Evolutionary conservation across 2,888 invertebrate species (phyloP), one percentile per base, ranked within the genome.

Genomic region (Ectemnius continuus): DNA sequence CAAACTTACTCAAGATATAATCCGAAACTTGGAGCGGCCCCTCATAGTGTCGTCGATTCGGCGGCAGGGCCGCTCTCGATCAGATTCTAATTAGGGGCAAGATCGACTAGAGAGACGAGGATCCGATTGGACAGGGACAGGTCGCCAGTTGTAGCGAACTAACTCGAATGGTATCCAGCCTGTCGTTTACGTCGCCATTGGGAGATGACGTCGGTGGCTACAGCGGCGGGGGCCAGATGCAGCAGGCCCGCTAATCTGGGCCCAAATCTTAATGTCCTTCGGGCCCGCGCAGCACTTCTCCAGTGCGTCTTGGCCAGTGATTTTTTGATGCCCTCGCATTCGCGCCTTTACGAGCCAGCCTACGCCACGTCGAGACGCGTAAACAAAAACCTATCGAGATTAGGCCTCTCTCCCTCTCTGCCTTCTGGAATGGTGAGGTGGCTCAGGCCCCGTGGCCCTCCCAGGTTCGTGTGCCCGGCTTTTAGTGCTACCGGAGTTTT

Each of bases 401-500:
- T 67, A 79, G 64, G 46, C 36, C 36, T 11, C 11, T 36, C 36
- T 0, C 11, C 36, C 36, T 36, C 36, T 36, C n/a, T n/a, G n/a
- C n/a, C n/a, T n/a, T n/a, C n/a, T n/a, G n/a, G n/a, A n/a, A n/a
- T n/a, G n/a, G n/a, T n/a, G n/a, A n/a, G n/a, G n/a, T n/a, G 13
- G n/a, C 52, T n/a, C 13, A 36, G 45, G 56, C 28, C 57, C 16
- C 47, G 48, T 23, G 23, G 23, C 23, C 23, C 23, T 23, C 23
- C 23, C n/a, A 57, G 26, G 46, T 5, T 11, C 2, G 5, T 47
- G 46, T 64, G 67, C 68, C 67, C 64, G 63, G 70, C 74, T 69
- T 79, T 81, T 73, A 76, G 64, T 45, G 82, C 76, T 81, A 81
- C 80, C 73, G 80, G 61, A 66, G 26, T 74, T 81, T 82, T 79